Base-by-base conservation (phyloP, 2,797 vertebrate genomes). In the Sebastes hubbsi region DNA sequence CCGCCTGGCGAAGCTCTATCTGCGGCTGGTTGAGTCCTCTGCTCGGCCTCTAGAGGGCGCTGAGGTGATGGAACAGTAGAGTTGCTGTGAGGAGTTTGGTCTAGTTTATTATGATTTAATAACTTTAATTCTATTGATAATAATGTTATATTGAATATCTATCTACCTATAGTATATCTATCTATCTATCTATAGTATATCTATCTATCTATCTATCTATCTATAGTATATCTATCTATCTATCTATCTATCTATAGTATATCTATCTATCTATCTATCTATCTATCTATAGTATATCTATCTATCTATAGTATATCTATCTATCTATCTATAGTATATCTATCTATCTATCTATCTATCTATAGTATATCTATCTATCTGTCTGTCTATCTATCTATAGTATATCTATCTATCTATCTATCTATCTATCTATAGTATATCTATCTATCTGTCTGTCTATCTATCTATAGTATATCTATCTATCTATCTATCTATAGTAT, bases 31-130 rank as follows among this genome's bases (percentile, higher is more conserved):
- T 75, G 56, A 61, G 78, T 63, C 29, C 10, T 12, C 58, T 3
- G 36, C 18, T 9, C 12, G 36, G 16, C 88, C 92, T 63, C 65
- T 74, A 81, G 86, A 0, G 30, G 89, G 81, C 82, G 84, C 79
- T 72, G 10, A 12, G 3, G 38, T 2, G 6, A 16, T 42, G 14
- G n/a, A 2, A 18, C 3, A 27, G 62, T 34, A 13, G 4, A 27
- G 62, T 34, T 18, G 2, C 5, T 55, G 49, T 38, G 29, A 8
- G n/a, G n/a, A 24, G 62, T 34, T 54, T n/a, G 2, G 49, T 71
- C 20, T 1, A 24, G 24, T 73, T 67, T 49, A 52, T 66, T 54
- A 11, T 16, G n/a, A 20, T 54, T 64, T 38, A 2, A 34, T 18
- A 8, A 6, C 6, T 38, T 42, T 12, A 29, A 67, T 49, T 25